Evolutionary conservation across 2,113 vertebrate genomes (phyloP), one percentile per base, ranked within the genome.

Genomic region (Syrmaticus mikado): DNA sequence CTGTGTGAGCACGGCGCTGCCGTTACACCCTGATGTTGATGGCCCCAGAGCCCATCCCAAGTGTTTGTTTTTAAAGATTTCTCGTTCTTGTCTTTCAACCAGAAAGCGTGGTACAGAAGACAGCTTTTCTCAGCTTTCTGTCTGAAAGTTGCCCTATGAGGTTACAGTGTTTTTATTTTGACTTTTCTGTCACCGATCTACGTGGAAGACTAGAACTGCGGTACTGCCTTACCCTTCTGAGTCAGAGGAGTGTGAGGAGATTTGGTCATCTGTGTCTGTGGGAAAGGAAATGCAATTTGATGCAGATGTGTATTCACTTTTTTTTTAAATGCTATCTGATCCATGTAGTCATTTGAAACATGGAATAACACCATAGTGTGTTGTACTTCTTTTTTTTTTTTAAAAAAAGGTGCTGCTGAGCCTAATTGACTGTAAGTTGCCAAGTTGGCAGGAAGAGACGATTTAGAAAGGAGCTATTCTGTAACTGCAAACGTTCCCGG

Each of bases 391-490:
- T 17, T 55, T 17, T 28, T 53, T 53, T 53, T 55, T 20, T 17
- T n/a, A n/a, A n/a, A 19, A 21, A 58, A 21, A 7, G 40, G 41
- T 66, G 32, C 16, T 1, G 10, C 41, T 62, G 2, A 93, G 85
- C n/a, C 55, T 67, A 67, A 78, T 36, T 86, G 84, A 90, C 68
- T n/a, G 28, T 52, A 46, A 94, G 62, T 85, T 74, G 50, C 65
- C 53, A 57, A 4, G 65, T 74, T 85, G 89, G 72, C 78, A 22
- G 65, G 84, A 79, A 81, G 76, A 78, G 70, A 58, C 19, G 24
- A 58, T 85, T 92, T 76, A 92, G 92, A 93, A 74, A 46, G 67
- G 77, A 83, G 66, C 85, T 90, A 2, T 82, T 97, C 72, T 92
- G 50, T 18, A 70, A 73, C 45, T 79, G 76, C 61, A 84, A 74